Conservation (phyloP, 2,113 vertebrate genomes). For the Chaenogobius annularis region DNA sequence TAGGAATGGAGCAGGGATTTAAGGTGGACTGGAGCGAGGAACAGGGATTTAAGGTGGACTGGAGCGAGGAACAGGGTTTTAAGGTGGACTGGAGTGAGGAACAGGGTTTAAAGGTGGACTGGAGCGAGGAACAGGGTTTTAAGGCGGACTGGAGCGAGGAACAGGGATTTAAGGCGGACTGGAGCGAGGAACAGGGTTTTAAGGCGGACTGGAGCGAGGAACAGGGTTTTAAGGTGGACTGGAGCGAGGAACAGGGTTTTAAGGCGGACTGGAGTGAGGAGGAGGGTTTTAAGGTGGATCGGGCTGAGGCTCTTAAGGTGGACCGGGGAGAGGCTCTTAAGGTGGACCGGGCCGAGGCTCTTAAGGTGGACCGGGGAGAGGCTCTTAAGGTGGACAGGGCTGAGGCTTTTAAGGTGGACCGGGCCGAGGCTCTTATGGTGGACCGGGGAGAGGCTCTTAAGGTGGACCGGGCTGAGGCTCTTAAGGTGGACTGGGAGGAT, state of each 20-base stretch:
- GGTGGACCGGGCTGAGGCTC: slow-evolving; percentile 4
- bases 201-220: background rate
- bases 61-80: slow-evolving; percentile 8
- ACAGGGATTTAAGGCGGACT: background rate
- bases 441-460: background rate
- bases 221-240: slow-evolving; percentile 12
- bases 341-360: background rate
- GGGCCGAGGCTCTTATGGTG: background rate
- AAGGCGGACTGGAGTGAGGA: slow-evolving; percentile 69
- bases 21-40: background rate
- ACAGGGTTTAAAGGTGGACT: slow-evolving; percentile 40
- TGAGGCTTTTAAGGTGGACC: background rate
- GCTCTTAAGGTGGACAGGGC: too few species aligned
- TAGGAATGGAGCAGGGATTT: background rate
- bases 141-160: background rate
- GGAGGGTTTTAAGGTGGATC: slow-evolving; percentile 51
- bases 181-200: background rate
- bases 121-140: slow-evolving; percentile 76
- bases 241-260: slow-evolving; percentile 29
- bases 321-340: background rate
- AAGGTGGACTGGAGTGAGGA: slow-evolving; percentile 28
- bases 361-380: background rate
- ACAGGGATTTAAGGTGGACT: background rate
- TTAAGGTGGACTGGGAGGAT: slow-evolving; percentile 86
- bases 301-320: background rate